Percentiles rank a stretch among this genome's conserved stretches.
These are phyloP conservation scores for Cryptocephalus primarius DNA, from an alignment of 2,888 invertebrate genomes.

Conservation along the genomic window DNA sequence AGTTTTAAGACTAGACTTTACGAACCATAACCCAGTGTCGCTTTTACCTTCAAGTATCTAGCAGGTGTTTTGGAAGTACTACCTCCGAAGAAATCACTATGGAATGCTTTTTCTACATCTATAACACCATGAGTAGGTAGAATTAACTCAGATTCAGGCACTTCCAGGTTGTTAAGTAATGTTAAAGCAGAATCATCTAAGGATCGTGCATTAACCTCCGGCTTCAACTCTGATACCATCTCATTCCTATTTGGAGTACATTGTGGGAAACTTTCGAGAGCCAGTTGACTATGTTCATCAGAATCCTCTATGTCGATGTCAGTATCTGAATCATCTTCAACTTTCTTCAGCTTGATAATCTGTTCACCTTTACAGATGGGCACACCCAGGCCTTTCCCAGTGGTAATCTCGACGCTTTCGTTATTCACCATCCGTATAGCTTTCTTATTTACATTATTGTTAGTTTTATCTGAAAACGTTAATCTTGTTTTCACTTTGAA, in stretches of 20 bases:
- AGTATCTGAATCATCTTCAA: constrained; percentile 26
- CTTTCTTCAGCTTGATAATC: constrained; percentile 30
- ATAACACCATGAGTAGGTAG: constrained; percentile 35
- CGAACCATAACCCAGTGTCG: too few relatives aligned
- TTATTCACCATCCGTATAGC: neutral
- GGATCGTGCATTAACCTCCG: neutral
- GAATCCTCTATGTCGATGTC: constrained; percentile 47
- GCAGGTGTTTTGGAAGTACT: constrained; percentile 44
- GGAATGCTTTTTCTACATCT: constrained; percentile 44
- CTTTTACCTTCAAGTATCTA: constrained; percentile 41
- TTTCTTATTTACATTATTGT: too few relatives aligned
- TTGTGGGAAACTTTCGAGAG: too few relatives aligned
- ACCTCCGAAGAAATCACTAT: constrained; percentile 47
- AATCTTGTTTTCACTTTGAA: constrained; percentile 24
- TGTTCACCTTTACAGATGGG: constrained; percentile 47
- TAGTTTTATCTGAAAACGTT: neutral
- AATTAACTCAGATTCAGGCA: constrained; percentile 37
- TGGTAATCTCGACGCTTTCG: constrained; percentile 26
- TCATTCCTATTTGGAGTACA: neutral
- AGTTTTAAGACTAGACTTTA: neutral
- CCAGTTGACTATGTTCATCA: too few relatives aligned
- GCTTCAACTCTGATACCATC: neutral
- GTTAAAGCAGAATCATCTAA: constrained; percentile 19
- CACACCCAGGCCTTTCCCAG: constrained; percentile 44
- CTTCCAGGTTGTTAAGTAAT: constrained; percentile 31